A percentile compares a stretch with the other conserved stretches of the same genome.
phyloP scores from a whole-genome alignment of 1,140 invertebrate species.

The Drosophila tani region DNA sequence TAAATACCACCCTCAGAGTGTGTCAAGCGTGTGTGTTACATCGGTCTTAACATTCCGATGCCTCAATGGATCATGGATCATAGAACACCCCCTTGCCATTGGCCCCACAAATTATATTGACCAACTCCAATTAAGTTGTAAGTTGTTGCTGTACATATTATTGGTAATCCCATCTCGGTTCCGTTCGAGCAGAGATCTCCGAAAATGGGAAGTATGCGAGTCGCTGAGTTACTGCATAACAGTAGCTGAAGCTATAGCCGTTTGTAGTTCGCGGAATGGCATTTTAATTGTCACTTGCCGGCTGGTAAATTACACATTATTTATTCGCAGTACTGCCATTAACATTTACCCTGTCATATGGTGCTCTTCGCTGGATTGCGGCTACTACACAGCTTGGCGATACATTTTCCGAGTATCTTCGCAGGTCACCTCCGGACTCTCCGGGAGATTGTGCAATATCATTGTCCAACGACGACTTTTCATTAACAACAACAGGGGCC shows the following conservation, averaged over 20 bases:
- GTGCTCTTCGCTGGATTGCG: slow-evolving; percentile 32
- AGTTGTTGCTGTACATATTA: slow-evolving; percentile 16
- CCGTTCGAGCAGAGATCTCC: slow-evolving; percentile 16
- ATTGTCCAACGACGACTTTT: slow-evolving; percentile 70
- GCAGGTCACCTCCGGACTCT: slow-evolving; percentile 34
- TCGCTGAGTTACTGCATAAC: slow-evolving; percentile 33
- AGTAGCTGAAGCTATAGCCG: neutral
- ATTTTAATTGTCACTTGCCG: slow-evolving; percentile 67
- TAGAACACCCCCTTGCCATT: slow-evolving; percentile 24
- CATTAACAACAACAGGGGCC: slow-evolving; percentile 62
- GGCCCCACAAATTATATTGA: slow-evolving; percentile 14
- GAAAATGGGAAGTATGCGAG: slow-evolving; percentile 39
- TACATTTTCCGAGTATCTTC: slow-evolving; percentile 50
- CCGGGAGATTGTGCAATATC: slow-evolving; percentile 66
- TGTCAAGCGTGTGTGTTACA: neutral
- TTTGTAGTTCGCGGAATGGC: slow-evolving; percentile 40
- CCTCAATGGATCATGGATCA: slow-evolving; percentile 5
- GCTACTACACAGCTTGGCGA: slow-evolving; percentile 20
- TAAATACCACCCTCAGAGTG: neutral
- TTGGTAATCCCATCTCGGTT: slow-evolving; percentile 38
- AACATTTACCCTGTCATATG: slow-evolving; percentile 54
- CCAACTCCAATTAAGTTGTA: slow-evolving; percentile 35
- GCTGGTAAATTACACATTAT: slow-evolving; percentile 61
- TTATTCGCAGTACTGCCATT: slow-evolving; percentile 64
- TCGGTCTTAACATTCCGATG: slow-evolving; percentile 10